Evolutionary conservation across 2,113 vertebrate species (phyloP), one percentile per base, ranked within the genome.

Genomic region (Anas platyrhynchos): DNA sequence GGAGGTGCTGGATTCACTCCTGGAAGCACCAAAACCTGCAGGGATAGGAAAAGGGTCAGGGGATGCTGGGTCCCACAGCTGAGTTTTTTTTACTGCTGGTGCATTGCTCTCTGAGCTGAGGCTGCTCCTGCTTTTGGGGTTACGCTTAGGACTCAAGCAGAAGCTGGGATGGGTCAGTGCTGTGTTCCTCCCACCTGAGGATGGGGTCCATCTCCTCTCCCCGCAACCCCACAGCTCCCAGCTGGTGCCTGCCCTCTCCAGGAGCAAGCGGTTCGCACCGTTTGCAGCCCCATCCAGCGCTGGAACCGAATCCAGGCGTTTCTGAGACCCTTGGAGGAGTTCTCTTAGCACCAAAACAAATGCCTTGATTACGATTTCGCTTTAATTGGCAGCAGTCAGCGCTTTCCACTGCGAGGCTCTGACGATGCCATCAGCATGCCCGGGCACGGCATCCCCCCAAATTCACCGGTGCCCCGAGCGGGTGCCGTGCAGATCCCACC

Each of bases 341-440:
- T 91, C 83, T 83, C 79, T 54, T 14, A 4, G 93, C 93, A 48
- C 91, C 77, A 50, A 59, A 91, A 95, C 92, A 97, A 97, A 65
- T 1, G 88, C 52, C 86, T 92, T 96, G 94, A 96, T 96, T 96
- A 83, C 25, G 80, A 92, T 92, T 90, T 94, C 74, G 3, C 91
- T 88, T 88, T 76, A 91, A 91, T 94, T 92, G 94, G 80, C 86
- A 22, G 48, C 95, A 90, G 88, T 90, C 88, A 89, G 96, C 41
- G 25, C 90, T 96, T 78, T 88, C 81, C 67, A 26, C 12, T 11
- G 79, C 1, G 26, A 86, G 79, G 85, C 93, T 91, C 72, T 95
- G 94, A 58, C 23, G 7, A 58, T 89, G 71, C 87, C 79, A 46
- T 29, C 89, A 83, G 75, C 87, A 7, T 2, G 69, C 91, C 18